Base-by-base conservation (phyloP, 2,113 vertebrate genomes). In the Triplophysa dalaica region DNA sequence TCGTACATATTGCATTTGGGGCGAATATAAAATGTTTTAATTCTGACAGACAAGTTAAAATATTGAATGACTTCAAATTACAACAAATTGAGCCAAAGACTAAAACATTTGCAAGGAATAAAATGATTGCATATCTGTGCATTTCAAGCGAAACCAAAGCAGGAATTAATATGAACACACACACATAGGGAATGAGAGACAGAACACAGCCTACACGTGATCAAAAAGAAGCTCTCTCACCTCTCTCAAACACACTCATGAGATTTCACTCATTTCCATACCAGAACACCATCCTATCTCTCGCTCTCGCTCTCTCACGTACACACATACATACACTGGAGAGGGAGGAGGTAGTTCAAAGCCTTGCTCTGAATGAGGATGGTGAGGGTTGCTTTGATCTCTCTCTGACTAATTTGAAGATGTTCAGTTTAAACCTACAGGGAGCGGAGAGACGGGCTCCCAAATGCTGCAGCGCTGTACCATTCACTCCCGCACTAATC, bases 331-430 rank as follows among this genome's bases (percentile, higher is more conserved):
- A 73, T 77, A 77, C 72, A 70, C 73, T 70, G 74, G 81, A 77
- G 87, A 65, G 76, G 77, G 70, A 70, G 79, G 83, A 75, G 56
- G 65, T 67, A 94, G 92, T 94, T 95, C 95, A 96, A 96, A 96
- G 93, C 87, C 0, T 87, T 86, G 85, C 89, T 93, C 92, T 89
- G 90, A 90, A 91, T 89, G 87, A 86, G 93, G 94, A 91, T 93
- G 67, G 83, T 90, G 92, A 87, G 90, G 88, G 88, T 85, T 89
- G 90, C 93, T 95, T 95, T 95, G 95, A 96, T 96, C 93, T 94
- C 89, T 84, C 85, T 92, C 91, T 92, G 94, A 95, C 92, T 93
- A 93, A 92, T 93, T 94, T 93, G 90, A 93, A 92, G 93, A 94
- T 93, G 92, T 93, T 92, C 92, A 92, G 89, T 93, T 90, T 87